A percentile compares a stretch with the other conserved stretches of the same genome.
Conservation (phyloP, 2,113 vertebrate species). For the Geococcyx californianus region DNA sequence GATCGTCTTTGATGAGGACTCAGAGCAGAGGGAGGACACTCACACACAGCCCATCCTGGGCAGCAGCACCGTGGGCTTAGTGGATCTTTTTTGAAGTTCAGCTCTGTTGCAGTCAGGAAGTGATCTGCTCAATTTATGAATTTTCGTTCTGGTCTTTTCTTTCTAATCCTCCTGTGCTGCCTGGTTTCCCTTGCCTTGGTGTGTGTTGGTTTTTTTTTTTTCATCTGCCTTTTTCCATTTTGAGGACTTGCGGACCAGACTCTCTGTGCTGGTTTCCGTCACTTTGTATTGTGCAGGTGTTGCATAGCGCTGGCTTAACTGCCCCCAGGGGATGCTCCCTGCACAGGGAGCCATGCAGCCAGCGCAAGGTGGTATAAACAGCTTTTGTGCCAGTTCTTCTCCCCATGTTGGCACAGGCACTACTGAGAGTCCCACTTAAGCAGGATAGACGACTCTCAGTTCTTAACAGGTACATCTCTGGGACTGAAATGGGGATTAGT, state of each 20-base stretch:
- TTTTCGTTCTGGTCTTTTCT: slow-evolving; percentile 21
- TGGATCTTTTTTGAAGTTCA: slow-evolving; percentile 32
- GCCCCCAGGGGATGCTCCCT: neutral
- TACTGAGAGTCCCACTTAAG: neutral
- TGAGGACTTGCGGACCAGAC: neutral
- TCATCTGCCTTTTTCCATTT: slow-evolving; percentile 44
- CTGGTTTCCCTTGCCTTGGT: slow-evolving; percentile 21
- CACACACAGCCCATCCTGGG: neutral
- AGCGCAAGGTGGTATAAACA: neutral
- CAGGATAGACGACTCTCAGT: neutral
- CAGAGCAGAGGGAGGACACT: neutral
- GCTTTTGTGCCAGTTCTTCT: neutral
- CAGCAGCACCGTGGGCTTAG: neutral
- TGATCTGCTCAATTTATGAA: slow-evolving; percentile 40
- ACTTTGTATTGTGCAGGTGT: slow-evolving; percentile 54
- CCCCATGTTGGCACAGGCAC: neutral
- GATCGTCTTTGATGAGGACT: neutral
- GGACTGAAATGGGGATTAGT: neutral
- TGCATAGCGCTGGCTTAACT: neutral
- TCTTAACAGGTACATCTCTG: neutral
- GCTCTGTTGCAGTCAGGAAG: slow-evolving; percentile 26
- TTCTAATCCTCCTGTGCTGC: slow-evolving; percentile 26
- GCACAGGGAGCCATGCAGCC: neutral
- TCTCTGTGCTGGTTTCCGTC: slow-evolving; percentile 17
- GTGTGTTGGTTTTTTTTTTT: neutral